Percentiles rank a stretch among this genome's conserved stretches.
Evolutionary conservation across 2,113 vertebrate genomes (phyloP).

Genomic region (Cnemophilus loriae): DNA sequence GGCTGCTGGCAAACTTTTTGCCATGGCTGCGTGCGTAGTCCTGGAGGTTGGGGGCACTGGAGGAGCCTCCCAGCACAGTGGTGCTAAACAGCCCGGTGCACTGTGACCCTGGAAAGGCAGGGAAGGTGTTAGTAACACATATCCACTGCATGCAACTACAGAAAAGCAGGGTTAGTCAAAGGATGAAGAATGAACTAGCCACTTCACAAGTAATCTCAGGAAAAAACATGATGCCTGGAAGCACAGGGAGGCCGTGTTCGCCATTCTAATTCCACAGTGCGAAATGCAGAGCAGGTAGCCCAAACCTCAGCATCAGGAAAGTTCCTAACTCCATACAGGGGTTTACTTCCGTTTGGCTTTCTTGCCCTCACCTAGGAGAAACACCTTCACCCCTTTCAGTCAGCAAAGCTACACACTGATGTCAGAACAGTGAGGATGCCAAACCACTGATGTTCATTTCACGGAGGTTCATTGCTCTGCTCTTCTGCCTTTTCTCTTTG

Average conservation of each 20-base stretch:
- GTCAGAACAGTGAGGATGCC: neutral
- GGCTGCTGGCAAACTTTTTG: slow-evolving; percentile 95
- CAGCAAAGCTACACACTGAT: neutral
- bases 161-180: slow-evolving; percentile 56
- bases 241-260: neutral
- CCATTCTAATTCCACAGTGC: neutral
- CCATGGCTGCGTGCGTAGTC: slow-evolving; percentile 98
- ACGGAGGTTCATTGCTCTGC: neutral
- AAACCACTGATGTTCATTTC: neutral
- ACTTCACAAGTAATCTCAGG: neutral
- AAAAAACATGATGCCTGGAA: neutral
- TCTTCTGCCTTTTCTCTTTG: neutral
- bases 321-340: neutral
- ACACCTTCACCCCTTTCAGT: neutral
- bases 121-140: slow-evolving; percentile 79
- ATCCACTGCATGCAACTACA: slow-evolving; percentile 75
- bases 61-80: slow-evolving; percentile 97
- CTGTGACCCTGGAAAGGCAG: slow-evolving; percentile 92
- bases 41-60: slow-evolving; percentile 99
- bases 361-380: neutral
- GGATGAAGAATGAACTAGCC: neutral
- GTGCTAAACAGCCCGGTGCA: slow-evolving; percentile 99
- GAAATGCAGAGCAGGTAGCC: neutral
- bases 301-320: neutral
- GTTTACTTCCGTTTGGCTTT: neutral